Conservation (phyloP, 2,888 invertebrate genomes). For the Hemistola chrysoprasaria region DNA sequence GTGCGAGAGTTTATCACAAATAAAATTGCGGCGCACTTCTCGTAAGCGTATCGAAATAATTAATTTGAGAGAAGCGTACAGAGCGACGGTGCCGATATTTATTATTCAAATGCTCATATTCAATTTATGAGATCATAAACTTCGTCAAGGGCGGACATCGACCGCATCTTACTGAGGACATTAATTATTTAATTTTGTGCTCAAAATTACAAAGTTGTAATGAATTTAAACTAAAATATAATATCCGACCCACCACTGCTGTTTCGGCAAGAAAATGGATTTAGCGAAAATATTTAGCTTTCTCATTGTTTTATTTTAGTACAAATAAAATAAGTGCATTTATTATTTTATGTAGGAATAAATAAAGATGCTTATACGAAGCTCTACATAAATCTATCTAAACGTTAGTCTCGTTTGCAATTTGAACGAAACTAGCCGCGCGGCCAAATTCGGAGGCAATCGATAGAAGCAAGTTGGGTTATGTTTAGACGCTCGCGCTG, state of each 20-base stretch:
- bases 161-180: constrained; percentile 24
- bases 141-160: constrained; percentile 27
- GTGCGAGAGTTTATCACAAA: constrained; percentile 8
- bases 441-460: no score
- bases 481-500: background rate
- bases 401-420: no score
- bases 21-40: constrained; percentile 10
- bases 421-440: no score
- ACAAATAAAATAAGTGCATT: no score
- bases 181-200: constrained; percentile 24
- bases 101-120: constrained; percentile 48
- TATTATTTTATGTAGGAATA: no score
- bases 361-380: no score
- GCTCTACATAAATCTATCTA: no score
- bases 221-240: constrained; percentile 11
- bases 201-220: constrained; percentile 22
- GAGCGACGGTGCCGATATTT: constrained; percentile 38
- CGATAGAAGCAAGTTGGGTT: no score
- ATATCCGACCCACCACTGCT: constrained; percentile 10
- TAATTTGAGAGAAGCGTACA: constrained; percentile 34
- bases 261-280: constrained; percentile 29
- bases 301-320: no score
- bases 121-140: constrained; percentile 32
- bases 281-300: background rate
- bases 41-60: constrained; percentile 37